phyloP scores from a whole-genome alignment of 2,113 vertebrate genomes.

The Heterochromis multidens region DNA sequence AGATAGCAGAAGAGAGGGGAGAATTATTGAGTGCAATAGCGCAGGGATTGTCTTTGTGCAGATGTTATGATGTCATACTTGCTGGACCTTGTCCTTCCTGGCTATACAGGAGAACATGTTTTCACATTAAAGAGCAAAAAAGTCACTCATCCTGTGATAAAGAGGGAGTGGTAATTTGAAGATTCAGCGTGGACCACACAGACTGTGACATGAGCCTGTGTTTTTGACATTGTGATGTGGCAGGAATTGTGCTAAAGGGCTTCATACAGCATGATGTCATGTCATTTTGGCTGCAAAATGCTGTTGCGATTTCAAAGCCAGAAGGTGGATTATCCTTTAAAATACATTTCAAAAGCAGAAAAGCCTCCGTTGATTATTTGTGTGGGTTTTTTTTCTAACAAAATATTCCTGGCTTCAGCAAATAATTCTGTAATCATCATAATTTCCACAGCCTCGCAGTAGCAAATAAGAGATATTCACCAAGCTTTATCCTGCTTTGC shows the following conservation, averaged over 20 bases:
- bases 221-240: neutral
- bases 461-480: neutral
- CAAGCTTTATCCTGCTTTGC: neutral
- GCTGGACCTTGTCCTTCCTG: slow-evolving; percentile 3
- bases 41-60: slow-evolving; percentile 49
- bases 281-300: neutral
- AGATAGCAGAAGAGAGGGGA: neutral
- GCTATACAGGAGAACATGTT: neutral
- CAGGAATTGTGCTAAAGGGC: neutral
- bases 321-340: neutral
- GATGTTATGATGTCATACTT: slow-evolving; percentile 60
- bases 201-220: neutral
- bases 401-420: neutral
- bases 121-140: neutral
- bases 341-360: neutral
- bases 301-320: neutral
- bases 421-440: neutral
- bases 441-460: neutral
- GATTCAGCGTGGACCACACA: neutral
- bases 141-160: neutral
- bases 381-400: neutral
- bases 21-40: slow-evolving; percentile 37
- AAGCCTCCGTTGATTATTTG: neutral
- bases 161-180: neutral
- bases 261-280: slow-evolving; percentile 30